phyloP scores from a whole-genome alignment of 2,888 invertebrate species.

The Criorhina ranunculi region DNA sequence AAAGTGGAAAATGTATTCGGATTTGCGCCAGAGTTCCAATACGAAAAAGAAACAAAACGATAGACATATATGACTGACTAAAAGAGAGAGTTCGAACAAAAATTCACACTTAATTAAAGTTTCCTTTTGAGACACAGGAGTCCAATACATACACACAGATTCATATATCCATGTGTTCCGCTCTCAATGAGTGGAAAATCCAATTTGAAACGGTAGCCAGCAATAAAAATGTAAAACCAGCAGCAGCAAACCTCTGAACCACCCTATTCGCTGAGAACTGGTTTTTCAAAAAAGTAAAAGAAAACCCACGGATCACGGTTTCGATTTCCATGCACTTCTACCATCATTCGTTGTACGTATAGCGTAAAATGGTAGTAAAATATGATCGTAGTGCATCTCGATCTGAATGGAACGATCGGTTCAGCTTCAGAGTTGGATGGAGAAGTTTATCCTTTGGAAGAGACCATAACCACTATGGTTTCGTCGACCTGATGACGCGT shows the following conservation, averaged over 20 bases:
- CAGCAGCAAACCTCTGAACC: constrained; percentile 33
- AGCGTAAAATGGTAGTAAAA: constrained; percentile 59
- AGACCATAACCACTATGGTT: constrained; percentile 32
- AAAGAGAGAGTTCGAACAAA: background rate
- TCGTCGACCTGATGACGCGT: constrained; percentile 53
- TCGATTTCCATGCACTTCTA: constrained; percentile 59
- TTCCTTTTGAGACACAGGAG: background rate
- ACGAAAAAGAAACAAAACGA: background rate
- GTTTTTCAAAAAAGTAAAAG: constrained; percentile 41
- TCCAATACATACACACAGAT: background rate
- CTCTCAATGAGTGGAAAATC: constrained; percentile 52
- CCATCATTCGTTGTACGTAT: constrained; percentile 7
- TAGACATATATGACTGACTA: background rate
- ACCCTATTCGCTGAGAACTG: constrained; percentile 53
- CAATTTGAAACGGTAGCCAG: constrained; percentile 67
- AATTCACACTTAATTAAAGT: constrained; percentile 17
- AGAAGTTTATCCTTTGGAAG: constrained; percentile 9
- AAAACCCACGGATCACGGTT: constrained; percentile 53
- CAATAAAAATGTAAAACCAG: constrained; percentile 56
- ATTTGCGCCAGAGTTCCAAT: too few relatives aligned
- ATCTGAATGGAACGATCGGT: constrained; percentile 32
- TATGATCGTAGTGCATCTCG: constrained; percentile 14
- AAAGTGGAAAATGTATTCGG: too few relatives aligned
- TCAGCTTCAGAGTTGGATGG: background rate
- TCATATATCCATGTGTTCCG: background rate